Evolutionary conservation across 2,888 invertebrate genomes (phyloP), one percentile per base, ranked within the genome.

Genomic region (Acrocera orbiculus): DNA sequence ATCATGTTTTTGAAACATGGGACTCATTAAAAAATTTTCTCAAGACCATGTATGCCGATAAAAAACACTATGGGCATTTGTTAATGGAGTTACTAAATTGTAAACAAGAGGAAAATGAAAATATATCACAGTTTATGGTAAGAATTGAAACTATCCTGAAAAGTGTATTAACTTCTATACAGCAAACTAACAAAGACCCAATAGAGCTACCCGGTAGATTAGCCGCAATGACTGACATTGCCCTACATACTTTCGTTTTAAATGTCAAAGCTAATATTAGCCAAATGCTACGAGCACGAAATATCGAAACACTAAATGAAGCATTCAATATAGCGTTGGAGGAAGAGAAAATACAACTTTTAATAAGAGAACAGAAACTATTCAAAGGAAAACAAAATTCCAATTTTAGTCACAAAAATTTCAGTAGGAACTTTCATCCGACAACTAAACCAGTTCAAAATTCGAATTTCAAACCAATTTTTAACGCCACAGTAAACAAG

Each of bases 181-280:
- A 36, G 17, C 36, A 36, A 28, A 16, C 15, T 4, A 17, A 27
- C 7, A 24, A 32, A n/a, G 16, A 32, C 10, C 15, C 32, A 24
- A 8, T 10, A n/a, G 36, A 32, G 15, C 16, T 36, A 13, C 28
- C 29, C 5, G 32, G 32, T n/a, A 14, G 32, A 9, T 17, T 36
- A n/a, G 32, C 36, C n/a, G 23, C 36, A 14, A 32, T 32, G 32
- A 30, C 32, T n/a, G 32, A 36, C 14, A 29, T 36, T n/a, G 30
- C 31, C 11, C 29, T 36, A 3, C 36, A 32, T 24, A 36, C 36
- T 14, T 32, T 36, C 4, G 24, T 29, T 9, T 16, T 36, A 7
- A 32, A 36, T 26, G 10, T 28, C 11, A 31, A 32, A 14, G 29
- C 36, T 9, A 5, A 27, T 9, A 36, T 36, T n/a, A 36, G 36